These are phyloP conservation scores for Chelon labrosus DNA, from an alignment of 2,797 vertebrate species.

Conservation along the genomic window DNA sequence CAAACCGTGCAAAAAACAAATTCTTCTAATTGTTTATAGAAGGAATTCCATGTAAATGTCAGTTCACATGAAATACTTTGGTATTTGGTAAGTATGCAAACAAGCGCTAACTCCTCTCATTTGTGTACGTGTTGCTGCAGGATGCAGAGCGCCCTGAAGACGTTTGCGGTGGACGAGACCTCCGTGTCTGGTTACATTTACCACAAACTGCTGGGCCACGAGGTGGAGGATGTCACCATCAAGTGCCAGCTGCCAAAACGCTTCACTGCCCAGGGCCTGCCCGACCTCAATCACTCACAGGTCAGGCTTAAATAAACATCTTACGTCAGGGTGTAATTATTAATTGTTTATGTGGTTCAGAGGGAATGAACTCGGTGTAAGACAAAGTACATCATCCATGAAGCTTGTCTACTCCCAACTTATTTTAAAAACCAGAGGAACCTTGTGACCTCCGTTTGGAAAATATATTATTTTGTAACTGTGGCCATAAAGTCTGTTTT, in stretches of 20 bases:
- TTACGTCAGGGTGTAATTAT: neutral
- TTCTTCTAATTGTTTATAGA: too few relatives aligned
- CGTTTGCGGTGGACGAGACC: conserved; percentile 97
- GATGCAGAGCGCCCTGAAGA: conserved; percentile 99
- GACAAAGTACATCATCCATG: neutral
- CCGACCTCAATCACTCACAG: conserved; percentile 99
- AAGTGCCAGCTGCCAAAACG: conserved; percentile 99
- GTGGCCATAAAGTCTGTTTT: too few relatives aligned
- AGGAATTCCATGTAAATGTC: too few relatives aligned
- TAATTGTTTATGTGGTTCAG: neutral
- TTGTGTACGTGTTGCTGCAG: conserved; percentile 71
- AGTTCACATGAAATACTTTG: too few relatives aligned
- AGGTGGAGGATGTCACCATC: conserved; percentile 98
- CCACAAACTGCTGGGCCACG: conserved; percentile 96
- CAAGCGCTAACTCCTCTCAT: neutral
- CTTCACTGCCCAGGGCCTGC: conserved; percentile 98
- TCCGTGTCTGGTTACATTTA: conserved; percentile 99
- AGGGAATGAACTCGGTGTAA: neutral
- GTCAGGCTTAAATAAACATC: conserved; percentile 70
- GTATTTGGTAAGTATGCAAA: neutral
- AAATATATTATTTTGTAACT: too few relatives aligned
- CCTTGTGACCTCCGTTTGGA: too few relatives aligned
- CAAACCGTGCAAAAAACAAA: too few relatives aligned
- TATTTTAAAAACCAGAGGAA: too few relatives aligned
- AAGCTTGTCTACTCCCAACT: too few relatives aligned